Conservation (phyloP, 2,113 vertebrate genomes). For the Taurulus bubalis region DNA sequence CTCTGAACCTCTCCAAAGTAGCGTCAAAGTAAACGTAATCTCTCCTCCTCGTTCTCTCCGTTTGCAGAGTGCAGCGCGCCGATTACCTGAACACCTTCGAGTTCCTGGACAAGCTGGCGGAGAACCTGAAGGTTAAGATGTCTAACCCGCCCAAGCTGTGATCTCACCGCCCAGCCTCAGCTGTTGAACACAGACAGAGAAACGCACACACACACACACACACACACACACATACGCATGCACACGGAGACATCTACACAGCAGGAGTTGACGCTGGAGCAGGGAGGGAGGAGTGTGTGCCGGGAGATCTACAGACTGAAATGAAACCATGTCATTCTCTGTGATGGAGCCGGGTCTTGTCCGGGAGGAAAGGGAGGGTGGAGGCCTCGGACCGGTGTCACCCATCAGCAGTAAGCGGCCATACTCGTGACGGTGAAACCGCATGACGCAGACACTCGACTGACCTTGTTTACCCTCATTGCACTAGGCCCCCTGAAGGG, state of each 20-base stretch:
- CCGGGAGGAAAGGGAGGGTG: background rate
- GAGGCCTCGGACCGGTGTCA: background rate
- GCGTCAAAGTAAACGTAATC: background rate
- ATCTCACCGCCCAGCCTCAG: slow-evolving; percentile 42
- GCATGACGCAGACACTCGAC: background rate
- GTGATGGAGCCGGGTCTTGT: slow-evolving; percentile 24
- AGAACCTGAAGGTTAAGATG: slow-evolving; percentile 92
- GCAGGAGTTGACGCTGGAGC: slow-evolving; percentile 1
- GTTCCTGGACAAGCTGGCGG: slow-evolving; percentile 97
- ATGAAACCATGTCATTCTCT: slow-evolving; percentile 13
- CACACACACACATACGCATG: slow-evolving; percentile 3
- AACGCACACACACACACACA: slow-evolving; percentile 15
- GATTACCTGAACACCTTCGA: slow-evolving; percentile 98
- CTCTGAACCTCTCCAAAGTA: background rate
- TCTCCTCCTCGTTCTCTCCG: background rate
- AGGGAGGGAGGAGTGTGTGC: background rate
- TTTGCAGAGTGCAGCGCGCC: slow-evolving; percentile 87
- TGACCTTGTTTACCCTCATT: slow-evolving; percentile 25
- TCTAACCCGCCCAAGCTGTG: slow-evolving; percentile 88
- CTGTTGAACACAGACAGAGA: slow-evolving; percentile 11
- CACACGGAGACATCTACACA: slow-evolving; percentile 29
- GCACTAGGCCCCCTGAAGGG: slow-evolving; percentile 32
- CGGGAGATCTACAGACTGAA: slow-evolving; percentile 21
- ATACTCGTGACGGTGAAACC: background rate
- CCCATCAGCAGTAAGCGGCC: background rate